Conservation (phyloP, 2,797 vertebrate species). For the Sarcoramphus papa region DNA sequence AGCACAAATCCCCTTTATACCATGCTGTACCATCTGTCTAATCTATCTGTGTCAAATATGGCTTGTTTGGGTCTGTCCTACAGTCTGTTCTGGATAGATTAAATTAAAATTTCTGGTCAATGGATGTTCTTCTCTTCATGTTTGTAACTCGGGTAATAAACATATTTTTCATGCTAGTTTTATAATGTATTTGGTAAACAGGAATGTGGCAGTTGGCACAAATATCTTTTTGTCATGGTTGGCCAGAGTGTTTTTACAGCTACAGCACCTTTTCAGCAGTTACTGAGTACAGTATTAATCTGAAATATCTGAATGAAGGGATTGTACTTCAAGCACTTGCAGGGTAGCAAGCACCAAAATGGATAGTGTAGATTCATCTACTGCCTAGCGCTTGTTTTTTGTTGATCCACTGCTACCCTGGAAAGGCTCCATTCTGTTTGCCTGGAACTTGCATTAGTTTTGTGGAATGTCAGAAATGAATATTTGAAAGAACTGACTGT, state of each 20-base stretch:
- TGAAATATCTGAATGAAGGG: not conserved
- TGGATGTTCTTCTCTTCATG: not conserved
- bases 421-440: not conserved
- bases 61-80: slow-evolving; percentile 30
- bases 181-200: not conserved
- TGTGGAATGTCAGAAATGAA: slow-evolving; percentile 7
- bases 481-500: not conserved
- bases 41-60: slow-evolving; percentile 44
- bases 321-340: not conserved
- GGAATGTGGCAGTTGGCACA: not conserved
- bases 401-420: not conserved
- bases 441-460: not conserved
- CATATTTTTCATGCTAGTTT: not conserved
- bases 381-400: not conserved
- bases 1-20: slow-evolving; percentile 42
- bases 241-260: not conserved
- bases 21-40: slow-evolving; percentile 41
- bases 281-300: not conserved
- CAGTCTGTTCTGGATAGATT: not conserved
- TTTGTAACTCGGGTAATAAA: not conserved
- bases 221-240: not conserved
- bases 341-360: not conserved
- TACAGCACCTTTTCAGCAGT: not conserved
- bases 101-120: not conserved
- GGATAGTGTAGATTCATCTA: not conserved